These are phyloP conservation scores for Pluvianellus socialis DNA, from an alignment of 2,113 vertebrate genomes.

Conservation along the genomic window DNA sequence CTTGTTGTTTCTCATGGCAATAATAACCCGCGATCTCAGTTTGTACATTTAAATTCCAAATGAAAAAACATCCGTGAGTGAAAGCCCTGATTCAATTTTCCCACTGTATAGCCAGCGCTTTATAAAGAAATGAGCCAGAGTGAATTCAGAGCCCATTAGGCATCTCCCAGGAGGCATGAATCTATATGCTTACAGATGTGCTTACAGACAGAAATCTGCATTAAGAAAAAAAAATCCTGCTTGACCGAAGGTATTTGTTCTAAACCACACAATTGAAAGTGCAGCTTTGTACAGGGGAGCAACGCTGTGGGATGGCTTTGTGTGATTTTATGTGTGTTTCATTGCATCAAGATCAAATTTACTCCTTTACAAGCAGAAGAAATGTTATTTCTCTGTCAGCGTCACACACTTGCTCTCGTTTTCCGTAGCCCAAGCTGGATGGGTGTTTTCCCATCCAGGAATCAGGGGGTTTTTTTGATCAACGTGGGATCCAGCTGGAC, in stretches of 20 bases:
- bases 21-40: background rate
- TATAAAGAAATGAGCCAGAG: constrained; percentile 3
- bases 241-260: background rate
- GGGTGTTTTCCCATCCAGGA: background rate
- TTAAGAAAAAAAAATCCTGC: background rate
- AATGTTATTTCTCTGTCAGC: background rate
- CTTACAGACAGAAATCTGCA: constrained; percentile 42
- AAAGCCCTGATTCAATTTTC: background rate
- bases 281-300: background rate
- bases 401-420: background rate
- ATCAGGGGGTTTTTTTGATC: background rate
- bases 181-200: constrained; percentile 46
- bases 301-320: background rate
- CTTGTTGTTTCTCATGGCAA: background rate
- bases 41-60: background rate
- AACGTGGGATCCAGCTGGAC: background rate
- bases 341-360: background rate
- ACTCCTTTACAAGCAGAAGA: background rate
- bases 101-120: background rate
- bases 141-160: constrained; percentile 52
- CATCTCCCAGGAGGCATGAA: constrained; percentile 21
- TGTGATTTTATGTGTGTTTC: background rate
- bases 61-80: background rate
- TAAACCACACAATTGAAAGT: background rate
- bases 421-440: background rate